Evolutionary conservation across 2,797 vertebrate genomes (phyloP), one percentile per base, ranked within the genome.

Genomic region (Sebastiscus tertius): DNA sequence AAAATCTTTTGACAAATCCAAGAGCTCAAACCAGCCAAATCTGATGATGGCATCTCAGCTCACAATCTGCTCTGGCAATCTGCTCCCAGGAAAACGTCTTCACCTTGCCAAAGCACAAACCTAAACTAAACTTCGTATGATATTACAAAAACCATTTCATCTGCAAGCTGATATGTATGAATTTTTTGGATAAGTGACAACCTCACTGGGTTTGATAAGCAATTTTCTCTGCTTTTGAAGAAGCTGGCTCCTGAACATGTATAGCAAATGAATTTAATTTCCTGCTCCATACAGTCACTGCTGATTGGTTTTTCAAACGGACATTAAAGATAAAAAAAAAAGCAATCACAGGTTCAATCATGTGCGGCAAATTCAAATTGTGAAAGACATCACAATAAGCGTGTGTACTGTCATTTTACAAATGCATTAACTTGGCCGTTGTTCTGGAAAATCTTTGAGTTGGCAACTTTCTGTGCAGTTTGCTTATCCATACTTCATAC

Each of bases 51-150:
- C 89, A 87, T 88, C 88, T 82, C 69, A 34, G 90, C 83, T 87
- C 85, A 60, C 93, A 95, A 92, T 93, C 94, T 95, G 93, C 77
- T 93, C 77, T 52, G 82, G 77, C 89, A 94, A 93, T 93, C 93
- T 94, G 94, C 88, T 92, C 64, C 59, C 52, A 62, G 29, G 62
- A 72, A 80, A 71, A 71, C 18, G 20, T 75, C 62, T 75, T 89
- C 75, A 87, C 80, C 70, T 75, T 64, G 73, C 81, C 88, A 87
- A 64, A 10, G 39, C 73, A 36, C 49, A 64, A 80, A 83, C 61
- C 70, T 75, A n/a, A 67, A 75, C 74, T 70, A 39, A 79, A 49
- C 67, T 64, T 67, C 18, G 46, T 31, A 16, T 56, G 36, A 55
- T 49, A 36, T 49, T 8, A 59, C 54, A 20, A 14, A 34, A 66